Evolutionary conservation across 1,140 invertebrate species (phyloP), one percentile per base, ranked within the genome.

Genomic region (Archegozetes longisetosus): DNA sequence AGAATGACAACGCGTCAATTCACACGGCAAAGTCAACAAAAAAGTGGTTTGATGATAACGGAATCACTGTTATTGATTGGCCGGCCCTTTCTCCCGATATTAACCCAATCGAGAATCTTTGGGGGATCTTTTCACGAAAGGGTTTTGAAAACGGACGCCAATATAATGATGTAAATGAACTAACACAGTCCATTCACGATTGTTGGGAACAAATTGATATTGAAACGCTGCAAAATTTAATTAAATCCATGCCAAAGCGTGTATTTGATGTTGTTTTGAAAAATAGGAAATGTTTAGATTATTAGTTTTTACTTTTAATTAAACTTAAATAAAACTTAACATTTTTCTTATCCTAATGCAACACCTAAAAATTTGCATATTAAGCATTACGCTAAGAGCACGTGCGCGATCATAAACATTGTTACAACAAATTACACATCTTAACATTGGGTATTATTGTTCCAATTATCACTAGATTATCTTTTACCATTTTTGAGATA

Each of bases 71-170:
- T 26, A 63, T 71, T 61, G 63, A 68, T 32, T 73, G 71, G 67
- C 71, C 73, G 66, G 68, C 69, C 40, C 46, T 62, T 54, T 67
- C 63, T 58, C 70, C 73, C 2, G 71, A 73, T 65, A 58, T 74
- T 2, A 74, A 73, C 64, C 67, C 69, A 14, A 72, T 73, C 14
- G 68, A 72, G 62, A 70, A 72, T 62, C 14, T 71, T n/a, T 74
- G 70, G 68, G 68, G 70, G 57, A 52, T 66, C n/a, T n/a, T n/a
- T n/a, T n/a, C n/a, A n/a, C n/a, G 20, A 22, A 51, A 46, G 20
- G 56, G 56, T 27, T 61, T 57, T 24, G 59, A 13, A 3, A 28
- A 59, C n/a, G 27, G 50, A 20, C 57, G 29, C 14, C 53, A 57
- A 25, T 48, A 48, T 23, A 25, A 3, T n/a, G 14, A 20, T 4